These are phyloP conservation scores for Xiphias gladius DNA, from an alignment of 2,113 vertebrate genomes.

Conservation along the genomic window DNA sequence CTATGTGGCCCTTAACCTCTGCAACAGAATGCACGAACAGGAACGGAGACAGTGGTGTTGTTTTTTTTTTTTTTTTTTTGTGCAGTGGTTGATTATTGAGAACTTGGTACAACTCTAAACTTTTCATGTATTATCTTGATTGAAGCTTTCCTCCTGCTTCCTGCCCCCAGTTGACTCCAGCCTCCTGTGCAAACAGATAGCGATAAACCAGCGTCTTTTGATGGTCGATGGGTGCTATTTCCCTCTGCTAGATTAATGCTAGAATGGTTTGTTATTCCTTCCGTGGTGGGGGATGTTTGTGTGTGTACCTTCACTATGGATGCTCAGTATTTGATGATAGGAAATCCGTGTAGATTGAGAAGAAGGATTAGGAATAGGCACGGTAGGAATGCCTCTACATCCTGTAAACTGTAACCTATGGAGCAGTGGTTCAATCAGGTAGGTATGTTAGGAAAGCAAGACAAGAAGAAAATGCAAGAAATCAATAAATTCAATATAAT, in stretches of 20 bases:
- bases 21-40: constrained; percentile 53
- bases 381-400: neutral
- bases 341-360: constrained; percentile 32
- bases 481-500: neutral
- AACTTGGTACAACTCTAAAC: constrained; percentile 55
- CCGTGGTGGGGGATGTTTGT: neutral
- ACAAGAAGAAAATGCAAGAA: neutral
- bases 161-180: constrained; percentile 49
- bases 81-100: constrained; percentile 43
- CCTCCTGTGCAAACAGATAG: constrained; percentile 74
- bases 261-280: constrained; percentile 58
- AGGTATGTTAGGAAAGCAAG: neutral
- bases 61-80: constrained; percentile 33
- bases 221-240: constrained; percentile 47
- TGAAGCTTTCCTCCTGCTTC: constrained; percentile 65
- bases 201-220: constrained; percentile 41
- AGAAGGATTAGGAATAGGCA: neutral
- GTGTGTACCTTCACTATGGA: neutral
- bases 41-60: neutral
- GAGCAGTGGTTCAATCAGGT: neutral
- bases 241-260: constrained; percentile 36
- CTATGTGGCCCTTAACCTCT: constrained; percentile 53
- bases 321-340: constrained; percentile 28
- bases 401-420: constrained; percentile 15
- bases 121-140: constrained; percentile 71